Percentiles rank a stretch among this genome's conserved stretches.
These are phyloP conservation scores for Zaprionus gabonicus DNA, from an alignment of 1,140 invertebrate genomes.

Conservation along the genomic window DNA sequence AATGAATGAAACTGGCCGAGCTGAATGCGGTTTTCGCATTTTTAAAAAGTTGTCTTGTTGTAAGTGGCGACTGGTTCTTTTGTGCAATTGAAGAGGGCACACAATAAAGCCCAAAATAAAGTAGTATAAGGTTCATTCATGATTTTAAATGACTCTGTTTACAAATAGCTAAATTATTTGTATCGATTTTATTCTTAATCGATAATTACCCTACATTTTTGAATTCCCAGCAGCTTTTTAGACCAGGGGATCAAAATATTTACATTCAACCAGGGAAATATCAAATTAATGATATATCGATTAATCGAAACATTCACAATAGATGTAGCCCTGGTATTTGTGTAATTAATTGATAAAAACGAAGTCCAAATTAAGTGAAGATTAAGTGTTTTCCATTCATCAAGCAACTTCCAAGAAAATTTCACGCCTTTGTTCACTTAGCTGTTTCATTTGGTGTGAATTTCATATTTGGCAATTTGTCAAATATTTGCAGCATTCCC, in stretches of 20 bases:
- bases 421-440: constrained; percentile 11
- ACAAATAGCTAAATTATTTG: constrained; percentile 19
- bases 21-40: constrained; percentile 9
- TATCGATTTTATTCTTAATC: background rate
- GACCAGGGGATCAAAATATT: background rate
- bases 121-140: constrained; percentile 2
- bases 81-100: background rate
- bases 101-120: background rate
- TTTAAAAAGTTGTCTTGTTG: background rate
- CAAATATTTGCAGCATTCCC: constrained; percentile 67
- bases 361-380: background rate
- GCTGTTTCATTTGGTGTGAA: constrained; percentile 45
- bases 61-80: constrained; percentile 2
- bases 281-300: background rate
- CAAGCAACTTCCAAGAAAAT: constrained; percentile 3
- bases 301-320: too few relatives aligned
- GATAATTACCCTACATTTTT: background rate
- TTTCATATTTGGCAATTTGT: constrained; percentile 52
- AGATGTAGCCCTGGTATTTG: too few relatives aligned
- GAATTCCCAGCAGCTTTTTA: background rate
- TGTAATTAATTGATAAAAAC: background rate
- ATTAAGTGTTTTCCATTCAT: background rate
- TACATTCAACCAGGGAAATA: background rate
- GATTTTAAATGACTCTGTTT: background rate
- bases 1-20: constrained; percentile 34